Conservation (phyloP, 2,113 vertebrate genomes). For the Siniperca chuatsi region DNA sequence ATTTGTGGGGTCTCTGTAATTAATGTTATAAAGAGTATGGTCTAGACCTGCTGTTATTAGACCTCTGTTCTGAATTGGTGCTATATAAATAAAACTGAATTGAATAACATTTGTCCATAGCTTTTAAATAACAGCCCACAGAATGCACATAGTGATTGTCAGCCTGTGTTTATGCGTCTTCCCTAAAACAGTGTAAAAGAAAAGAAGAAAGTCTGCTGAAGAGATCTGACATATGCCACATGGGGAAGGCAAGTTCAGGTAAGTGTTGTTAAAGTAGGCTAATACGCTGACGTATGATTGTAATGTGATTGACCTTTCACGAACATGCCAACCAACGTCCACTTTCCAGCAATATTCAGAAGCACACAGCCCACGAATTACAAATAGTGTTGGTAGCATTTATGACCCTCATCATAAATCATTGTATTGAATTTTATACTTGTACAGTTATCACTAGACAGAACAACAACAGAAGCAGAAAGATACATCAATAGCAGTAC, state of each 20-base stretch:
- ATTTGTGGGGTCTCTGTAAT: too few relatives aligned
- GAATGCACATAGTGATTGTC: neutral
- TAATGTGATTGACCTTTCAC: neutral
- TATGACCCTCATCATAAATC: neutral
- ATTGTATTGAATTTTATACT: neutral
- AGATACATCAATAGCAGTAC: neutral
- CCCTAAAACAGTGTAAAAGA: neutral
- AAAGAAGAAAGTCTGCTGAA: neutral
- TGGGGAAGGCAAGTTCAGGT: neutral
- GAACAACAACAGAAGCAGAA: neutral
- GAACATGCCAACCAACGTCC: neutral
- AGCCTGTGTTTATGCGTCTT: neutral
- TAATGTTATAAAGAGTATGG: too few relatives aligned
- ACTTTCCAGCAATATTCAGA: constrained; percentile 1
- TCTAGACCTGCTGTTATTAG: too few relatives aligned
- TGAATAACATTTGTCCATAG: neutral
- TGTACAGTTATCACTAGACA: neutral
- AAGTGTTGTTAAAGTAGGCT: neutral
- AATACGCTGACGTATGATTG: too few relatives aligned
- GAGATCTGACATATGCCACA: neutral
- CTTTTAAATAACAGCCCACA: neutral
- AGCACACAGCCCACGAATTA: neutral
- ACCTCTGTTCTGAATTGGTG: too few relatives aligned
- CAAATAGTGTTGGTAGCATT: neutral
- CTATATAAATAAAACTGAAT: too few relatives aligned